Evolutionary conservation across 2,113 vertebrate species (phyloP), one percentile per base, ranked within the genome.

Genomic region (Misgurnus mizolepis): DNA sequence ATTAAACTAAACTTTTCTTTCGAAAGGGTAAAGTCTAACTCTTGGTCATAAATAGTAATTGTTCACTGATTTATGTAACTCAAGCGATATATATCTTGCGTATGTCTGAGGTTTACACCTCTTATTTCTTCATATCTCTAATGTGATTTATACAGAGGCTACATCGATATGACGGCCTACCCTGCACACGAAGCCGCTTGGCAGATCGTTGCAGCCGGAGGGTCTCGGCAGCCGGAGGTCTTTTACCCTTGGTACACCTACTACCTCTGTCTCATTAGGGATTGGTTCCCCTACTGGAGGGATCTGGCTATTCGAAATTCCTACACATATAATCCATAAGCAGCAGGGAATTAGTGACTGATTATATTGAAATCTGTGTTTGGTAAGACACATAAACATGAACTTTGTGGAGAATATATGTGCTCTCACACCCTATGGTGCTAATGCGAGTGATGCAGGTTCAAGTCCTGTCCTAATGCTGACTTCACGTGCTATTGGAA

Each of bases 221-320:
- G 92, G 0, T 85, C 80, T 0, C 89, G 90, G 5, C 68, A 88
- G 5, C 22, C 9, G 0, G 92, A 95, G 56, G 45, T 94, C 6
- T 96, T 91, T 88, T 96, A 94, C 85, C 96, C 95, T 0, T 90
- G 91, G 92, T 93, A 88, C 85, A 87, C 91, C 67, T 81, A 72
- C 43, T 27, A 88, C 4, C 0, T 87, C 0, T 73, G 77, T 61
- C 4, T 88, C n/a, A 61, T 83, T 61, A 92, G 92, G 85, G 92
- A 92, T 47, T 91, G 92, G 92, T 88, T 90, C 64, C 93, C 94
- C 18, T 64, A 1, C 6, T 0, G 67, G 0, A 83, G 85, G 58
- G 84, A 89, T 83, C 85, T 79, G 45, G 1, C 92, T 1, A 86
- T 96, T 15, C 88, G 80, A 81, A 91, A 86, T 10, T 86, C 82